Evolutionary conservation across 2,113 vertebrate genomes (phyloP).

Genomic region (Salvelinus sp.): DNA sequence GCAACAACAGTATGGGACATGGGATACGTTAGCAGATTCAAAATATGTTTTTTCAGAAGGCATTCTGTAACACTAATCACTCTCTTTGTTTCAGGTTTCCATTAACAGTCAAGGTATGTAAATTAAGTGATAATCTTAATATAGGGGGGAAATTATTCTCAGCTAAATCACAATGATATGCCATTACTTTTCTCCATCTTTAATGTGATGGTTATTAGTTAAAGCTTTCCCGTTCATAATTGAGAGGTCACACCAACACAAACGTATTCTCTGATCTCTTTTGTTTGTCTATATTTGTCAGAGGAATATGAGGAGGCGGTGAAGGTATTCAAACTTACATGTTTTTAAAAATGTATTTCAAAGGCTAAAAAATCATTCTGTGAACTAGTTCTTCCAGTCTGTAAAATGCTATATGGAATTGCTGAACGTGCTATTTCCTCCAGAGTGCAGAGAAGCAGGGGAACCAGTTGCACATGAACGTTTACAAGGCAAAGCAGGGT

Average conservation of each 20-base stretch:
- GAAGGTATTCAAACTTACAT: slow-evolving; percentile 78
- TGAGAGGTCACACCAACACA: no score
- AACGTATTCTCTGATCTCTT: background rate
- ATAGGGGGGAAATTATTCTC: background rate
- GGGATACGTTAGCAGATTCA: background rate
- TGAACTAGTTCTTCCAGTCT: background rate
- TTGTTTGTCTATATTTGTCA: slow-evolving; percentile 64
- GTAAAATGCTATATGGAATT: background rate
- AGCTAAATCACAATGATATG: background rate
- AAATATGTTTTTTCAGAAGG: background rate
- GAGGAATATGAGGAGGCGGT: slow-evolving; percentile 96
- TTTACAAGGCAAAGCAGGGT: slow-evolving; percentile 76
- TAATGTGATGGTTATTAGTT: background rate
- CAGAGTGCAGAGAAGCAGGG: slow-evolving; percentile 91
- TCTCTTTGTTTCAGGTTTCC: slow-evolving; percentile 81
- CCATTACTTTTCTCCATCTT: background rate
- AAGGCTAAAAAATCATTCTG: background rate
- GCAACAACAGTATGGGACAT: background rate
- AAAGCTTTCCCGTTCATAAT: background rate
- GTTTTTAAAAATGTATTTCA: background rate
- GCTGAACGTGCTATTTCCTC: background rate
- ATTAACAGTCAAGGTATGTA: slow-evolving; percentile 95
- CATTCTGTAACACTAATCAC: background rate
- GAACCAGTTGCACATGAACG: slow-evolving; percentile 90
- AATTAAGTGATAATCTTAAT: background rate